These are phyloP conservation scores for Mionectes olivaceus DNA, from an alignment of 2,797 vertebrate species.

Conservation along the genomic window DNA sequence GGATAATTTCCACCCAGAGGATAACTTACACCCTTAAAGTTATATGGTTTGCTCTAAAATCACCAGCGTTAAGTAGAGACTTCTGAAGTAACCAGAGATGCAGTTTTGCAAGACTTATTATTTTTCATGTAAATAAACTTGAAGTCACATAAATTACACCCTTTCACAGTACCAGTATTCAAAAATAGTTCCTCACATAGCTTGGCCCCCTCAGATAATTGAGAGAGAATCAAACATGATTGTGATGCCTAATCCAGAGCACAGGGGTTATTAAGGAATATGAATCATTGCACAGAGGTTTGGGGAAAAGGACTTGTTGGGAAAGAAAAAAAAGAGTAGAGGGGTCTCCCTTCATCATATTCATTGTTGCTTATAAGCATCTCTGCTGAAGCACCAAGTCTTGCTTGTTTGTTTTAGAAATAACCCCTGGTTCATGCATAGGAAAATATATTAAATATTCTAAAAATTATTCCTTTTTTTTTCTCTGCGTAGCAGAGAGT, in stretches of 20 bases:
- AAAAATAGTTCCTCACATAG: background rate
- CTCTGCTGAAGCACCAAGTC: background rate
- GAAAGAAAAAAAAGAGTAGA: background rate
- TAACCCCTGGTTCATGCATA: background rate
- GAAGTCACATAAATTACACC: background rate
- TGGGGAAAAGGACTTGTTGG: background rate
- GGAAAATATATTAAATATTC: conserved; percentile 62
- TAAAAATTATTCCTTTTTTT: conserved; percentile 37
- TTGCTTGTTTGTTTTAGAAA: conserved; percentile 60
- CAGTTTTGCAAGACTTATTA: background rate
- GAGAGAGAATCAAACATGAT: background rate
- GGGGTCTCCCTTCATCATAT: background rate
- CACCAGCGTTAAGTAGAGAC: background rate
- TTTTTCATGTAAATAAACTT: background rate
- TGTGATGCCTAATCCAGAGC: background rate
- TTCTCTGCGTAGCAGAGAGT: background rate
- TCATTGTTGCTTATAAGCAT: background rate
- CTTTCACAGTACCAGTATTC: background rate
- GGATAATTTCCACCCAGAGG: background rate
- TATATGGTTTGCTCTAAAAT: background rate
- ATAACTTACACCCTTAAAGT: background rate
- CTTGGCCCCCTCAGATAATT: background rate
- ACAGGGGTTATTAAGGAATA: background rate
- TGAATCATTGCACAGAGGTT: background rate
- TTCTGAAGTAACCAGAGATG: background rate